Percentiles rank a stretch among this genome's conserved stretches.
Conservation (phyloP, 2,888 invertebrate genomes). For the Piscicola geometra region DNA sequence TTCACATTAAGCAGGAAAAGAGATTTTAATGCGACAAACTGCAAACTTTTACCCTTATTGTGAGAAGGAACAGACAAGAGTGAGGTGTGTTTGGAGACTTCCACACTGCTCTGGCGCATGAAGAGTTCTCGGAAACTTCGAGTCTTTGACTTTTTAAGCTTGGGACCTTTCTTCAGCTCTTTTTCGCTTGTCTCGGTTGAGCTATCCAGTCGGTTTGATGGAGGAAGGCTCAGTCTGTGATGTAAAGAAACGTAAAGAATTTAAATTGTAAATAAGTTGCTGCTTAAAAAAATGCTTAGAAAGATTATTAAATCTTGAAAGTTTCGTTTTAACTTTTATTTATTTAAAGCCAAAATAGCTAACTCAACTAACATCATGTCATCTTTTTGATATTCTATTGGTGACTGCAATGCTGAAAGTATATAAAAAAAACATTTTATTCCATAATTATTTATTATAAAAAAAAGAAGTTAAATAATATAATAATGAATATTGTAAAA, state of each 20-base stretch:
- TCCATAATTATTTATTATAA: no score
- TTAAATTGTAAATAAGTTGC: no score
- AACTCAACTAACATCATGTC: conserved; percentile 54
- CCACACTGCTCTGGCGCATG: background rate
- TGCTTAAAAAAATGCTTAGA: no score
- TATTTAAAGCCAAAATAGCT: no score
- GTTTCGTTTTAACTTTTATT: no score
- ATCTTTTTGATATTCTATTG: conserved; percentile 81
- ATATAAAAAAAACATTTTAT: no score
- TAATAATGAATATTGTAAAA: no score
- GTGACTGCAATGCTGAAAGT: conserved; percentile 77
- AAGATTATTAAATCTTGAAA: no score
- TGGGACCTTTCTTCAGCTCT: background rate
- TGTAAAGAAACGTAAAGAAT: no score
- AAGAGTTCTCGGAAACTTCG: conserved; percentile 9
- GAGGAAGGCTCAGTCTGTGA: no score
- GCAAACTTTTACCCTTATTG: background rate
- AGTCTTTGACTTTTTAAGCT: conserved; percentile 20
- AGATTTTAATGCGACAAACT: background rate
- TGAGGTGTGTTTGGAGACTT: background rate
- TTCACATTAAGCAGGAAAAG: no score
- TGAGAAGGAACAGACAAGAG: background rate
- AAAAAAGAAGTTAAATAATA: no score
- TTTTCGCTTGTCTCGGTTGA: background rate
- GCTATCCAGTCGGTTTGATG: background rate